Evolutionary conservation across 1,140 invertebrate species (phyloP), one percentile per base, ranked within the genome.

Genomic region (Lepidostoma basale): DNA sequence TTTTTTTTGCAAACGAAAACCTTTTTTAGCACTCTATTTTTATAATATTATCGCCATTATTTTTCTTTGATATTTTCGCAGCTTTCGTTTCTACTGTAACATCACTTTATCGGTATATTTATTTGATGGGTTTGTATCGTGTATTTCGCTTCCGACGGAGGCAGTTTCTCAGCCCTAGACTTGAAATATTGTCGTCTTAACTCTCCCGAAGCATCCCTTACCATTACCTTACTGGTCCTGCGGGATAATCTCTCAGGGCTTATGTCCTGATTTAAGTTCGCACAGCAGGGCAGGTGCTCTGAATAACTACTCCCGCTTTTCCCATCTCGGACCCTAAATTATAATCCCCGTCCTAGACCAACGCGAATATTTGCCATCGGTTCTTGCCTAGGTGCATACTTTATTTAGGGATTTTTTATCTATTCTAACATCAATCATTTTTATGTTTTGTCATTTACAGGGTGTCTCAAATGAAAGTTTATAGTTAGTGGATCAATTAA

Each of bases 221-320:
- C 28, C 16, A n/a, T 22, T 18, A 26, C 52, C 18, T 20, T 22
- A 33, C 30, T 5, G 52, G n/a, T 56, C 52, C 52, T 36, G 28
- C 30, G 52, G 52, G 52, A 56, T 56, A 56, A 56, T 56, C 52
- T 56, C 52, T 56, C 52, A 16, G 14, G 52, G 30, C 52, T 56
- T 56, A 56, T 30, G n/a, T 9, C 18, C 28, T 56, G 26, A 56
- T 56, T 56, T 56, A 56, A 56, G 28, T 56, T 33, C 20, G 1
- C 16, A 5, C 18, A 18, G n/a, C 52, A 14, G 22, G 22, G 28
- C 52, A 56, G 52, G 52, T 56, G 44, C 28, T 12, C 28, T 12
- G 23, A 56, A 6, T 56, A 28, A 54, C 23, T 28, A 54, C 12
- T n/a, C 0, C 49, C 23, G 49, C 49, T 28, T 30, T n/a, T 36